Evolutionary conservation across 2,797 vertebrate species (phyloP), one percentile per base, ranked within the genome.

Genomic region (Pantherophis vulpinus): DNA sequence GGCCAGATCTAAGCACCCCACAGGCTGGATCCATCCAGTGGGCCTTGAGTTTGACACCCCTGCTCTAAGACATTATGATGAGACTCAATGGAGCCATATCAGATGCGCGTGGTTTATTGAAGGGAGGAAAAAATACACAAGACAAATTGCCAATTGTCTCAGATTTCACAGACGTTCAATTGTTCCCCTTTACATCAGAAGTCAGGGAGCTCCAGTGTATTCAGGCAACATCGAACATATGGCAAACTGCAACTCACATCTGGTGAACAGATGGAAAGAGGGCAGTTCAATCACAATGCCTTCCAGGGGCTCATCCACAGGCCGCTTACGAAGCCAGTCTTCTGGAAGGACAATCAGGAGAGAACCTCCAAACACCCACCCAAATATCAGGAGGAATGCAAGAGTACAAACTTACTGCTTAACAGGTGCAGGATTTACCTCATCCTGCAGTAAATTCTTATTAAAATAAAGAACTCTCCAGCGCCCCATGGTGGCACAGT

Each of bases 21-120:
- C 10, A 8, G 25, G 23, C 60, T 9, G 2, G 3, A 61, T 61
- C 1, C 23, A 9, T 23, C 23, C 59, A 1, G 1, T 0, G 25
- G 60, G 60, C 25, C 9, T 61, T 61, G 25, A 61, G 9, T 61
- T 27, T 27, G 60, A 61, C 60, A 61, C 9, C 25, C 25, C 3
- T 61, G 60, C 54, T 32, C 11, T 25, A 56, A 56, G 86, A 32
- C 55, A 23, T 16, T 87, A 55, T 23, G 55, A 58, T 23, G 87
- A 88, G 56, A 58, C n/a, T 56, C 87, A 58, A 20, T 37, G 74
- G 16, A 32, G 86, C 4, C 29, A 8, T 18, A 1, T 32, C 29
- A 5, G 86, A 32, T 18, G 18, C 1, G 2, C 23, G 51, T 37
- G 1, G 5, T 59, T 88, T 37, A 25, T 37, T 23, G 20, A n/a